A percentile compares a stretch with the other conserved stretches of the same genome.
Conservation (phyloP, 2,888 invertebrate genomes). For the Calephelis perditalis region DNA sequence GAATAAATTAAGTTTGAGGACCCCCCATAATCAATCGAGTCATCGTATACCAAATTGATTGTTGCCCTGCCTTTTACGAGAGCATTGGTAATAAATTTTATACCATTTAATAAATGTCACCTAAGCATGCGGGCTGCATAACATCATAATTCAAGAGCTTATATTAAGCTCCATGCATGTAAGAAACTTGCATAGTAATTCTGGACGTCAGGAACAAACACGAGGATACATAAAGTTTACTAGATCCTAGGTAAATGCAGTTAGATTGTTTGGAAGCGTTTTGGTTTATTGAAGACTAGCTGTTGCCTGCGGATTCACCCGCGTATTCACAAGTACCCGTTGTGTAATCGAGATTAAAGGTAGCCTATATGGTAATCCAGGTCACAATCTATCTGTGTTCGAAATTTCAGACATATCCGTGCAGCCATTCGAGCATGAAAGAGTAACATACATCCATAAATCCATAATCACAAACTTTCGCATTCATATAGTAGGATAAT, state of each 20-base stretch:
- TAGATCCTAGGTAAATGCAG: not conserved
- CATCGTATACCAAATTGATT: constrained; percentile 24
- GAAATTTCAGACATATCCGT: too few relatives aligned
- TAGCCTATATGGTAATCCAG: too few relatives aligned
- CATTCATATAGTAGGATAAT: too few relatives aligned
- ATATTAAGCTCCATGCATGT: constrained; percentile 22
- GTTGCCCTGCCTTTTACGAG: constrained; percentile 16
- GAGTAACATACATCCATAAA: too few relatives aligned
- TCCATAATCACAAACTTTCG: too few relatives aligned
- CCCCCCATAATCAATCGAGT: constrained; percentile 29
- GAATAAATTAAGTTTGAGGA: constrained; percentile 10
- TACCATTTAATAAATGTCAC: constrained; percentile 36
- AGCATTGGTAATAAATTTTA: constrained; percentile 34
- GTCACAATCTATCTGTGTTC: too few relatives aligned
- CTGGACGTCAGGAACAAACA: not conserved
- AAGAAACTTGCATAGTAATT: constrained; percentile 16
- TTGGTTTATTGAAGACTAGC: too few relatives aligned
- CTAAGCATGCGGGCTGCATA: constrained; percentile 32
- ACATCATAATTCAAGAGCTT: constrained; percentile 29
- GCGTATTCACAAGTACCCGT: too few relatives aligned
- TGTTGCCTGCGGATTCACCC: too few relatives aligned
- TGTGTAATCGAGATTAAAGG: too few relatives aligned
- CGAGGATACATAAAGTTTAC: not conserved
- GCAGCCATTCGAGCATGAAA: too few relatives aligned
- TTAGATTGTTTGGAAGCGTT: too few relatives aligned